A percentile compares a stretch with the other conserved stretches of the same genome.
Evolutionary conservation across 2,888 invertebrate genomes (phyloP).

Genomic region (Scelioninae gen. 1): DNA sequence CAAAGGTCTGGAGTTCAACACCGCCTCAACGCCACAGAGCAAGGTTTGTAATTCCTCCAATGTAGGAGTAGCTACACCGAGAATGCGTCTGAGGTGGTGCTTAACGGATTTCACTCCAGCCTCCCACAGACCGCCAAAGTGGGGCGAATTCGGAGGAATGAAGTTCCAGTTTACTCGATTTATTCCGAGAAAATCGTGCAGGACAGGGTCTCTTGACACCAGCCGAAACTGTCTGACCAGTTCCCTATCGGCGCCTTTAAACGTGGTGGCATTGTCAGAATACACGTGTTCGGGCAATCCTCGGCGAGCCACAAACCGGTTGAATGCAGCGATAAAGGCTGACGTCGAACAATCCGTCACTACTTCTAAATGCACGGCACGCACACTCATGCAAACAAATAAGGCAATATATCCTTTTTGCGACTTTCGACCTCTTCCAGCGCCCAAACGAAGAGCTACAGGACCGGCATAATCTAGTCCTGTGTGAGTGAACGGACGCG

Average conservation of each 20-base stretch:
- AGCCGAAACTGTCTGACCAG: neutral
- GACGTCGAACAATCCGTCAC: neutral
- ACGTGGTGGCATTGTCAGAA: constrained; percentile 22
- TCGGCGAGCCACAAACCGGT: constrained; percentile 2
- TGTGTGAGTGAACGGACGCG: neutral
- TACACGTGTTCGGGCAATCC: neutral
- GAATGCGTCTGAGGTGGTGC: neutral
- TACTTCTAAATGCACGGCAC: neutral
- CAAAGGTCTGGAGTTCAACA: neutral
- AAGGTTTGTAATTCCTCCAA: neutral
- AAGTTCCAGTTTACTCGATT: neutral
- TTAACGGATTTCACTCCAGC: neutral
- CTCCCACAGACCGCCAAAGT: neutral
- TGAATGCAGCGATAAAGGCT: neutral
- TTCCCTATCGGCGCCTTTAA: constrained; percentile 13
- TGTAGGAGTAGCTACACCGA: neutral
- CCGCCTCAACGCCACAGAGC: neutral
- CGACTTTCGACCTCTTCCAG: neutral
- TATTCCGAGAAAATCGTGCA: neutral
- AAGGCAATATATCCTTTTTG: neutral
- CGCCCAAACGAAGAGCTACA: neutral
- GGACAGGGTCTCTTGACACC: neutral
- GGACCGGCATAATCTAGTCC: neutral
- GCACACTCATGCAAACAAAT: neutral
- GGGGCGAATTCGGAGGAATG: neutral